Base-by-base conservation (phyloP, 1,140 invertebrate genomes). In the Hetaerina americana region DNA sequence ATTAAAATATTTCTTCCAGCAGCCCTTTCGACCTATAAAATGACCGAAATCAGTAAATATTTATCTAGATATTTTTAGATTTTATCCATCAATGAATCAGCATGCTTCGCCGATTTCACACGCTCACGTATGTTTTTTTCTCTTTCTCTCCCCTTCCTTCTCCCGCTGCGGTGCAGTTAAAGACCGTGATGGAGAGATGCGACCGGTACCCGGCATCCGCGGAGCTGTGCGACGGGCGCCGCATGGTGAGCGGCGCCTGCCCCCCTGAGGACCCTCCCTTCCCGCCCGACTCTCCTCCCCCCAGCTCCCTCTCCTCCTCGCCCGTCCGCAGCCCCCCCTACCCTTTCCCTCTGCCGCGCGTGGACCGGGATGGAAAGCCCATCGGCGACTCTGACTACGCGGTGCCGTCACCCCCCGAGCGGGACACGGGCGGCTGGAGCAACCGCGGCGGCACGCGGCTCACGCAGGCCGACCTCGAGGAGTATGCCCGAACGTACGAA, bases 171-270 rank as follows among this genome's bases (percentile, higher is more conserved):
- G 22, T 27, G 69, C 82, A 90, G 85, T 78, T 90, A 75, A 90
- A 89, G 78, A 89, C 89, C 75, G 89, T 90, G 72, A 87, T 90
- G 87, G 89, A 91, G 79, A 84, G 87, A 74, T 88, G 87, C 77
- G 89, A 90, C 79, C 89, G 89, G 78, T 89, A 89, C 73, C 85
- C 71, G 68, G 27, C 72, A 22, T 28, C 72, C 22, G 75, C 74
- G 22, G 76, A 78, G 72, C 75, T 82, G 73, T 88, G 84, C 80
- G 85, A 87, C 76, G 83, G 84, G 15, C 82, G 84, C 10, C 79
- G 27, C 18, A 29, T 72, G 28, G 49, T 57, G 81, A 79, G 49
- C 80, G 78, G 72, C 77, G 75, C 72, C 77, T 76, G 77, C n/a
- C 27, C 29, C 66, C 26, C 27, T 73, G 78, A 25, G 77, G 78